These are phyloP conservation scores for Epizoanthus stellaris DNA, from an alignment of 92 coral and sea anemone genomes.

Conservation along the genomic window DNA sequence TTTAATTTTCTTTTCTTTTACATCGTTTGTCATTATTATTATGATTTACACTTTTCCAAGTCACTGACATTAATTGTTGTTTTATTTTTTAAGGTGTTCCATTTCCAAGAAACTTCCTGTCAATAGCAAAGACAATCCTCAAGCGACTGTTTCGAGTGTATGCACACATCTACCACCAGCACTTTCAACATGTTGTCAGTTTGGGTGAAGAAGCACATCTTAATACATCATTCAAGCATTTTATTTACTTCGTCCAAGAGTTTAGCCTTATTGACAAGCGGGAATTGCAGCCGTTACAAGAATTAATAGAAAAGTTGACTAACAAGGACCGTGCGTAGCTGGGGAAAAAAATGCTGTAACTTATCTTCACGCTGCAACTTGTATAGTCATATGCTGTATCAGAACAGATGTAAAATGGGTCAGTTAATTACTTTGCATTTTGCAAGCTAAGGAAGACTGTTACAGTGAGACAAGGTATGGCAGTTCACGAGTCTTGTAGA, in stretches of 20 bases:
- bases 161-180: slow-evolving; percentile 98
- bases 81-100: slow-evolving; percentile 81
- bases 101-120: slow-evolving; percentile 94
- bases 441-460: too few relatives aligned
- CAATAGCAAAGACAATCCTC: slow-evolving; percentile 97
- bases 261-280: slow-evolving; percentile 94
- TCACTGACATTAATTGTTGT: background rate
- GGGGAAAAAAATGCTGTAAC: background rate
- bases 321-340: slow-evolving; percentile 89
- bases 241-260: slow-evolving; percentile 99
- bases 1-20: too few relatives aligned
- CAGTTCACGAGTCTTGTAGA: too few relatives aligned
- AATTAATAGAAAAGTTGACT: slow-evolving; percentile 94
- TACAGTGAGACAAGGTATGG: too few relatives aligned
- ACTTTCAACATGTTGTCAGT: slow-evolving; percentile 92
- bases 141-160: slow-evolving; percentile 96
- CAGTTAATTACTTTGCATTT: too few relatives aligned
- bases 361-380: background rate
- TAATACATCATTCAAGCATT: slow-evolving; percentile 98
- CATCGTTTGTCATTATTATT: too few relatives aligned
- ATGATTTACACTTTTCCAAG: background rate
- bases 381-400: background rate
- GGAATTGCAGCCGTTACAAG: slow-evolving; percentile 95
- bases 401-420: background rate
- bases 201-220: slow-evolving; percentile 99